Conservation (phyloP, 2,797 vertebrate genomes). For the Eremophila alpestris region DNA sequence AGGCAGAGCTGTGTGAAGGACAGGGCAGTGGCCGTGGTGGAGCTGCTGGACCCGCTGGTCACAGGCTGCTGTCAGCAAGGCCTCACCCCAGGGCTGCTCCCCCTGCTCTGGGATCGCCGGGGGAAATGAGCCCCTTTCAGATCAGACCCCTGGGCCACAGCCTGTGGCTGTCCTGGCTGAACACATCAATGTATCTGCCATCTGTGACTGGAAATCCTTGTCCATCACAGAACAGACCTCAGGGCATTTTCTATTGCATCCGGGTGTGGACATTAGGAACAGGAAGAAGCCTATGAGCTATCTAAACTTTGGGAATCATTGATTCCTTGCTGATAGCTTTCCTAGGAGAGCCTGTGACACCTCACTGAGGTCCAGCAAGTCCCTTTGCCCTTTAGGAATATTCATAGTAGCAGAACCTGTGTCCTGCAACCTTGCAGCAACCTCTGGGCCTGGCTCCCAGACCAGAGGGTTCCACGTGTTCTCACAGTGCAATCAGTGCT, state of each 20-base stretch:
- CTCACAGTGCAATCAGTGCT: slow-evolving; percentile 54
- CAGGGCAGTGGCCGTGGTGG: neutral
- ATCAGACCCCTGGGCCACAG: neutral
- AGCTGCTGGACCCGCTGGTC: neutral
- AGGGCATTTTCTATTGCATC: neutral
- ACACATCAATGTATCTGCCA: neutral
- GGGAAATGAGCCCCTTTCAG: neutral
- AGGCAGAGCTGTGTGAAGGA: neutral
- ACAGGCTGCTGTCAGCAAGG: neutral
- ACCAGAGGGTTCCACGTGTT: neutral
- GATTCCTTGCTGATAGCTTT: neutral
- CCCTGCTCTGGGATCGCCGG: neutral
- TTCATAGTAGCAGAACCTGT: neutral
- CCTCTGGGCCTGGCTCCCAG: neutral
- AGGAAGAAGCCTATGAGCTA: neutral
- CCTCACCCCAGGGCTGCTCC: neutral
- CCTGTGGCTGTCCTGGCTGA: neutral
- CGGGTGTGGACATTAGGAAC: neutral
- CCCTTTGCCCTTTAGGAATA: neutral
- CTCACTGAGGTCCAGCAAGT: neutral
- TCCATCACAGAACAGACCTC: neutral
- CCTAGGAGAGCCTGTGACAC: neutral
- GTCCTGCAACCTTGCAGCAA: neutral
- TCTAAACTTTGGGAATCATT: neutral
- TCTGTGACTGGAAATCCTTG: neutral